Evolutionary conservation across 2,888 invertebrate species (phyloP).

Genomic region (Trichopoda pennipes): DNA sequence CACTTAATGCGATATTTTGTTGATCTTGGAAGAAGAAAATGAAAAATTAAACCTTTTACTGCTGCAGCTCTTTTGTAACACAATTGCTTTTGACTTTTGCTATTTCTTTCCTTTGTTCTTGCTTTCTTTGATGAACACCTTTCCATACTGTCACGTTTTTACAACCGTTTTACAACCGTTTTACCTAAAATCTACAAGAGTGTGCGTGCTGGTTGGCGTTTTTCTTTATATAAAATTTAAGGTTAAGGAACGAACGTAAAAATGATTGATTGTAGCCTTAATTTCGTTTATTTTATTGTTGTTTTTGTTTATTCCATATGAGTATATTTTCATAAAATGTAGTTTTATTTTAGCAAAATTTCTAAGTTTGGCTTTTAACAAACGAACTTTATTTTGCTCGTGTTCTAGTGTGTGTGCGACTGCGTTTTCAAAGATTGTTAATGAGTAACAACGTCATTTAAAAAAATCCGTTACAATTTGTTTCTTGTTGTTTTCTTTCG

Average conservation of each 20-base stretch:
- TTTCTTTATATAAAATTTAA: constrained; percentile 20
- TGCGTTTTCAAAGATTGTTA: too few species aligned
- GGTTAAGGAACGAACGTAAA: background rate
- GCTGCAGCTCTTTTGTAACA: constrained; percentile 20
- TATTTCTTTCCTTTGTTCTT: constrained; percentile 13
- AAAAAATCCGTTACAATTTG: too few species aligned
- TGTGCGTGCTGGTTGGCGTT: constrained; percentile 18
- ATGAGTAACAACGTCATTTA: too few species aligned
- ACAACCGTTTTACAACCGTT: background rate
- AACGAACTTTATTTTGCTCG: background rate
- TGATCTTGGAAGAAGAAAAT: constrained; percentile 3
- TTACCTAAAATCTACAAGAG: background rate
- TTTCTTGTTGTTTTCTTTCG: too few species aligned
- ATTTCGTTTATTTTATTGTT: background rate
- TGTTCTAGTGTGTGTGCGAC: too few species aligned
- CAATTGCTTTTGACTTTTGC: constrained; percentile 34
- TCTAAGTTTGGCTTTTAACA: background rate
- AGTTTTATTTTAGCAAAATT: constrained; percentile 17
- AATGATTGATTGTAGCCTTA: constrained; percentile 46
- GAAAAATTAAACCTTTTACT: constrained; percentile 25
- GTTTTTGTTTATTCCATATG: constrained; percentile 7
- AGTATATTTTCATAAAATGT: constrained; percentile 35
- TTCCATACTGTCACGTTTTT: constrained; percentile 49
- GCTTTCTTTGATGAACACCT: constrained; percentile 23
- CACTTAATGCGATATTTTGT: constrained; percentile 38